A percentile compares a stretch with the other conserved stretches of the same genome.
These are phyloP conservation scores for Tipula confusa DNA, from an alignment of 2,888 invertebrate species.

Conservation along the genomic window DNA sequence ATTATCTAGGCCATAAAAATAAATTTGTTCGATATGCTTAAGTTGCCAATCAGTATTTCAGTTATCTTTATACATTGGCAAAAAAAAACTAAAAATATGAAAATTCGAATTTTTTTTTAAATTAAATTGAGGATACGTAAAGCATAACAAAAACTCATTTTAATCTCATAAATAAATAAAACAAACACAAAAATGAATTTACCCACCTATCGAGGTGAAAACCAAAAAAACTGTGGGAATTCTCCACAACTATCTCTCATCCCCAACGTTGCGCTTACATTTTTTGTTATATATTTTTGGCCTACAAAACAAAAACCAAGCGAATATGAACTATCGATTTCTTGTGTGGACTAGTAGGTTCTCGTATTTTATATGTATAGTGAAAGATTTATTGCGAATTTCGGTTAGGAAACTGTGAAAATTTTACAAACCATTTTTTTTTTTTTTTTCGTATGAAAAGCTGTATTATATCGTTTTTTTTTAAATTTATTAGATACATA, in stretches of 20 bases:
- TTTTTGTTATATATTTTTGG: neutral
- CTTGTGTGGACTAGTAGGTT: neutral
- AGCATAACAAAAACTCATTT: neutral
- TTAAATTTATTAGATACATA: neutral
- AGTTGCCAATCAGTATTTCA: too few species aligned
- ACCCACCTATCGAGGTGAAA: neutral
- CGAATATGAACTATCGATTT: neutral
- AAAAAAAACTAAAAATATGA: neutral
- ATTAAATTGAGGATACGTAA: neutral
- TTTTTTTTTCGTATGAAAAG: neutral
- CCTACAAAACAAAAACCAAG: neutral
- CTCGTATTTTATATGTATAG: too few species aligned
- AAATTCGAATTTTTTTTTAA: neutral
- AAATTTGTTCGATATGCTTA: too few species aligned
- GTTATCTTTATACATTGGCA: too few species aligned
- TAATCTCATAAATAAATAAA: neutral
- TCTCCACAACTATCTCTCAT: neutral
- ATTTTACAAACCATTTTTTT: neutral
- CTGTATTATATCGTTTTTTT: neutral
- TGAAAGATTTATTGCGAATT: neutral
- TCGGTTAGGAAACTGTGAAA: neutral
- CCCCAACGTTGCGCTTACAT: neutral
- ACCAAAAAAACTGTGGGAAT: neutral
- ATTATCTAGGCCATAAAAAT: too few species aligned
- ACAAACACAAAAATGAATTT: neutral